Percentiles rank a stretch among this genome's conserved stretches.
Evolutionary conservation across 2,797 vertebrate species (phyloP).

Genomic region (Gadopsis bispinosus): DNA sequence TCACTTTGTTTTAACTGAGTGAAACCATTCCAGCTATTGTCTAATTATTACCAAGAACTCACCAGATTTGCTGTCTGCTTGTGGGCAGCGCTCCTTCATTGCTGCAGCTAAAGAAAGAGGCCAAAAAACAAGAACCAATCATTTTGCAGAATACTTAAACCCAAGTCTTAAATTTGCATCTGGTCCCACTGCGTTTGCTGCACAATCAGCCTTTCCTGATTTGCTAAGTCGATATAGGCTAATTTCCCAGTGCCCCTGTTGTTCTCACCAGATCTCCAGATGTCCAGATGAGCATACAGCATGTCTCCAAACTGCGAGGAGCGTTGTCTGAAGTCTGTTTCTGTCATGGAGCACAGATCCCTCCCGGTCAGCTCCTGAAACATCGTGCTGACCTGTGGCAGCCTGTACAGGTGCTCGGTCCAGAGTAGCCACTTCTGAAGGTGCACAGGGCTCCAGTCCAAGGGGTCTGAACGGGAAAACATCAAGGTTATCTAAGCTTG

Average conservation of each 20-base stretch:
- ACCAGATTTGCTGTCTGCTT: constrained; percentile 75
- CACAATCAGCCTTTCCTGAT: not conserved
- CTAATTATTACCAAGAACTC: not conserved
- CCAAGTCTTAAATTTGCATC: not conserved
- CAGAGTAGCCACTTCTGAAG: constrained; percentile 98
- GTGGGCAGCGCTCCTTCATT: constrained; percentile 90
- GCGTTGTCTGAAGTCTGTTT: constrained; percentile 92
- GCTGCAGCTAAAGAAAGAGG: constrained; percentile 86
- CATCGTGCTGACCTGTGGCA: constrained; percentile 89
- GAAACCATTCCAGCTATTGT: not conserved
- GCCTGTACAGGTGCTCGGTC: constrained; percentile 94
- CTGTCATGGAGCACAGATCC: constrained; percentile 92
- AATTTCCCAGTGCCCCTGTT: not conserved
- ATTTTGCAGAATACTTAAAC: not conserved
- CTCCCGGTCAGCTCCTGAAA: constrained; percentile 92
- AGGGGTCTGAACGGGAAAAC: constrained; percentile 84
- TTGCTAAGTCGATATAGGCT: not conserved
- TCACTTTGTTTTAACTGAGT: not conserved
- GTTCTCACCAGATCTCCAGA: constrained; percentile 93
- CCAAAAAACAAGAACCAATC: not conserved
- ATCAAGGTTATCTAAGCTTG: not conserved
- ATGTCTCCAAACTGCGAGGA: constrained; percentile 89
- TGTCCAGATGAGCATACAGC: constrained; percentile 94
- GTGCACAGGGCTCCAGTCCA: constrained; percentile 90
- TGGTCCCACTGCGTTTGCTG: constrained; percentile 5